Conservation (phyloP, 1,140 invertebrate species). For the Limonius californicus region DNA sequence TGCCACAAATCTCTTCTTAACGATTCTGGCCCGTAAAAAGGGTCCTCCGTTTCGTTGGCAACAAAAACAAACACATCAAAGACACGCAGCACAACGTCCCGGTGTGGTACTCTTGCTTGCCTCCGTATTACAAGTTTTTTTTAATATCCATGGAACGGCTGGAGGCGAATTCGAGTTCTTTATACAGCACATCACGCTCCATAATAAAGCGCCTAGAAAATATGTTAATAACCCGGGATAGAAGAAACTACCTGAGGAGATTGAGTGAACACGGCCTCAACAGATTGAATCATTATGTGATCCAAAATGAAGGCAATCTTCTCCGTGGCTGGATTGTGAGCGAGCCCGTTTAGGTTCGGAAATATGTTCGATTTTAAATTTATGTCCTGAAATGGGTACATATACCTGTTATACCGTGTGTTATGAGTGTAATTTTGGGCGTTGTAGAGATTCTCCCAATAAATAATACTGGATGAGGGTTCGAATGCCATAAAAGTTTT, state of each 20-base stretch:
- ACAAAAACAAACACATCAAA: no score
- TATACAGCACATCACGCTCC: slow-evolving; percentile 11
- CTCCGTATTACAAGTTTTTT: slow-evolving; percentile 1
- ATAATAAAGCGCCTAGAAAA: slow-evolving; percentile 11
- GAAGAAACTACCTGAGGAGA: slow-evolving; percentile 13
- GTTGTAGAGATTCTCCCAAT: no score
- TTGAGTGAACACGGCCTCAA: slow-evolving; percentile 5
- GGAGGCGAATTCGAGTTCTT: slow-evolving; percentile 2
- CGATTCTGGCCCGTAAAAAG: no score
- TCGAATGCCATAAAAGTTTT: no score
- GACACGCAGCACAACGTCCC: no score
- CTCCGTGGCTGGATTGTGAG: neutral
- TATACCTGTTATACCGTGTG: no score
- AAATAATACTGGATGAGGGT: no score
- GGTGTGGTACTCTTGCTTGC: no score
- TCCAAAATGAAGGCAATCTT: slow-evolving; percentile 13
- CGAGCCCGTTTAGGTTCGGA: neutral
- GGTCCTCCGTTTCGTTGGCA: no score
- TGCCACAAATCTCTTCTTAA: no score
- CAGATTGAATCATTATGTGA: slow-evolving; percentile 15
- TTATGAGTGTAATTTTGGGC: no score
- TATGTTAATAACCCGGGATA: slow-evolving; percentile 11
- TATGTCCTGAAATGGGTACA: neutral
- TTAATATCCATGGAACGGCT: neutral
- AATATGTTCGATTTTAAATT: slow-evolving; percentile 1